Evolutionary conservation across 1,140 invertebrate genomes (phyloP).

Genomic region (Drosophila micromelanica): DNA sequence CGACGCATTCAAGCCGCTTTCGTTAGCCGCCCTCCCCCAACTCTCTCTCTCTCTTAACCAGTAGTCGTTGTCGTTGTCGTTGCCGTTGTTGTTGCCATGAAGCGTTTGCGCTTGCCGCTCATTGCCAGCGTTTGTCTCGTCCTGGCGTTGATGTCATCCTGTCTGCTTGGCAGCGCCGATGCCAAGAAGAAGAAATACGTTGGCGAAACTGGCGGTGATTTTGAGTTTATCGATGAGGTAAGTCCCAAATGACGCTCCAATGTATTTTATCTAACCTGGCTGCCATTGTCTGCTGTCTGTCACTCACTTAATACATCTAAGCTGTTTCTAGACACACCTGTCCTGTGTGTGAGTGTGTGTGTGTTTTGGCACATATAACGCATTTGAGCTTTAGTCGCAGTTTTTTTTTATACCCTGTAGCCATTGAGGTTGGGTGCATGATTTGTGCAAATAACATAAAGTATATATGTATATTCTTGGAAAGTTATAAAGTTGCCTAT

Average conservation of each 20-base stretch:
- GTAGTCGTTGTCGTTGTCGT: constrained; percentile 1
- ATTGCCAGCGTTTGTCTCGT: constrained; percentile 78
- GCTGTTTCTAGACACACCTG: constrained; percentile 42
- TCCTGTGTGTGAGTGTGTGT: constrained; percentile 8
- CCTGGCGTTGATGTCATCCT: constrained; percentile 83
- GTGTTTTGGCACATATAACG: constrained; percentile 26
- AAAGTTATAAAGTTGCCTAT: no score
- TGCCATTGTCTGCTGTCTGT: constrained; percentile 52
- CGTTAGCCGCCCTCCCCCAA: background rate
- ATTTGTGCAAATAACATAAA: background rate
- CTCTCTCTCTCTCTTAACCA: background rate
- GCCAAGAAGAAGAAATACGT: constrained; percentile 83
- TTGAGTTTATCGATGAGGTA: constrained; percentile 84
- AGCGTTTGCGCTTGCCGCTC: constrained; percentile 72
- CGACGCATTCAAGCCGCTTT: constrained; percentile 33
- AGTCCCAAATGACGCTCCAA: constrained; percentile 70
- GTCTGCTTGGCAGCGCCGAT: constrained; percentile 67
- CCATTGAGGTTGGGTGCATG: background rate
- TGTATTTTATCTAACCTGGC: background rate
- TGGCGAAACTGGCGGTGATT: constrained; percentile 83
- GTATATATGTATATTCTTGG: no score
- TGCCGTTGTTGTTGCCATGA: constrained; percentile 54
- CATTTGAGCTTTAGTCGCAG: constrained; percentile 16
- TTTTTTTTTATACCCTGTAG: constrained; percentile 36
- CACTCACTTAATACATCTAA: constrained; percentile 69